A percentile compares a stretch with the other conserved stretches of the same genome.
Conservation (phyloP, 2,113 vertebrate genomes). For the Cryptotis parvus region DNA sequence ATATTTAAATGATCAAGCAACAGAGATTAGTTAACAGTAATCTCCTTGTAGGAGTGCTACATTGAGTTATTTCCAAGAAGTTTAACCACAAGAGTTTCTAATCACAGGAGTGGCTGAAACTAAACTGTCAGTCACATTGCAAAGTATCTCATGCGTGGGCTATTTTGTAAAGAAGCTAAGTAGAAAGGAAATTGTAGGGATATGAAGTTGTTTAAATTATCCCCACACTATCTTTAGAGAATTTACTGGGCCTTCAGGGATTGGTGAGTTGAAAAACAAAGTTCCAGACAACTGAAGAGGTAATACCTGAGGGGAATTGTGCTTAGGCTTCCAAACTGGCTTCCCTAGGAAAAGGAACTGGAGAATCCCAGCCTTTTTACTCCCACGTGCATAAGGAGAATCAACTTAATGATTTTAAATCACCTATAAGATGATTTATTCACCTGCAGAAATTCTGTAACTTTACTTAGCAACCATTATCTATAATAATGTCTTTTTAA, state of each 20-base stretch:
- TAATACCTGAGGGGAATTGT: neutral
- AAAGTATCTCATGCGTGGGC: conserved; percentile 46
- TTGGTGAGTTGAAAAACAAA: conserved; percentile 31
- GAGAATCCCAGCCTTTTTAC: neutral
- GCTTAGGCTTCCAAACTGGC: conserved; percentile 2
- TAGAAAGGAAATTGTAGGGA: conserved; percentile 38
- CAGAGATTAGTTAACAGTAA: neutral
- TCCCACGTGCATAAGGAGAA: neutral
- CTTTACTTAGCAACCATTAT: neutral
- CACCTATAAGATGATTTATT: too few relatives aligned
- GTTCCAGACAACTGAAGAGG: conserved; percentile 37
- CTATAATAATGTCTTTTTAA: conserved; percentile 23
- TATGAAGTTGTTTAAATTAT: conserved; percentile 49
- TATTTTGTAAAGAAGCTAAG: conserved; percentile 57
- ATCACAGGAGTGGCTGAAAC: conserved; percentile 9
- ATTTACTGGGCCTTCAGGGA: conserved; percentile 32
- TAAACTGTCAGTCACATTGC: neutral
- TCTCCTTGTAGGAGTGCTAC: conserved; percentile 7
- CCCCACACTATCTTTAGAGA: conserved; percentile 19
- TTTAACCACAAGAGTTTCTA: neutral
- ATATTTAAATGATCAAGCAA: neutral
- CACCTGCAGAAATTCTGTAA: conserved; percentile 20
- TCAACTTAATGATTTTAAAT: conserved; percentile 7
- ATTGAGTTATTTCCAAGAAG: conserved; percentile 29
- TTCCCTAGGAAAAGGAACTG: conserved; percentile 8